phyloP scores from a whole-genome alignment of 2,113 vertebrate species.

The Gyps fulvus region DNA sequence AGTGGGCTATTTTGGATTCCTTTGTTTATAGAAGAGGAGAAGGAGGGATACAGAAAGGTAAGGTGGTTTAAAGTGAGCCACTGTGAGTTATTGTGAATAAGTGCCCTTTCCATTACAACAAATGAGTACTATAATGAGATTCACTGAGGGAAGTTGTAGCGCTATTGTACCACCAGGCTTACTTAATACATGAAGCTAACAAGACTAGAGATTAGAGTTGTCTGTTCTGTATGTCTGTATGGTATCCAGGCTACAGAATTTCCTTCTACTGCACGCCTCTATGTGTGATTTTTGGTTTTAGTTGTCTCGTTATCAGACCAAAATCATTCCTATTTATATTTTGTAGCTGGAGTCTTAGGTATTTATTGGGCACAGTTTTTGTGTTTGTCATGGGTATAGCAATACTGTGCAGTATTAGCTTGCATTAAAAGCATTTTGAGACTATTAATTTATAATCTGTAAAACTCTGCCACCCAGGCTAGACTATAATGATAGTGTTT shows the following conservation, averaged over 20 bases:
- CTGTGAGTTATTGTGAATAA: neutral
- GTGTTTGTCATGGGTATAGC: neutral
- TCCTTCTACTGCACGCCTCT: neutral
- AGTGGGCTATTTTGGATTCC: neutral
- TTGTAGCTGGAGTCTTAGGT: neutral
- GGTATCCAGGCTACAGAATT: neutral
- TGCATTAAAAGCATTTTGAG: neutral
- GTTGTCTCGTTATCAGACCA: neutral
- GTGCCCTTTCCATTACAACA: conserved; percentile 12
- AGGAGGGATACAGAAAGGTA: neutral
- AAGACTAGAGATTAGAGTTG: neutral
- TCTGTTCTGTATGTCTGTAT: neutral
- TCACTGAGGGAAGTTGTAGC: conserved; percentile 4
- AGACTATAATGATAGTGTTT: neutral
- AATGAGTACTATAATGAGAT: conserved; percentile 18
- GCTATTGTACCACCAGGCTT: conserved; percentile 20
- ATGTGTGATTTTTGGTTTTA: neutral
- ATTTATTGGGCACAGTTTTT: neutral
- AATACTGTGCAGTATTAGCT: neutral
- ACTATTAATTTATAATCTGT: neutral
- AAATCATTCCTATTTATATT: neutral
- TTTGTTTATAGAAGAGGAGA: neutral
- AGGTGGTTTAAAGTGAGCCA: neutral
- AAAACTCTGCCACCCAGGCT: neutral
- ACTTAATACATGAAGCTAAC: conserved; percentile 16